phyloP scores from a whole-genome alignment of 2,797 vertebrate species.

The Borostomias antarcticus region DNA sequence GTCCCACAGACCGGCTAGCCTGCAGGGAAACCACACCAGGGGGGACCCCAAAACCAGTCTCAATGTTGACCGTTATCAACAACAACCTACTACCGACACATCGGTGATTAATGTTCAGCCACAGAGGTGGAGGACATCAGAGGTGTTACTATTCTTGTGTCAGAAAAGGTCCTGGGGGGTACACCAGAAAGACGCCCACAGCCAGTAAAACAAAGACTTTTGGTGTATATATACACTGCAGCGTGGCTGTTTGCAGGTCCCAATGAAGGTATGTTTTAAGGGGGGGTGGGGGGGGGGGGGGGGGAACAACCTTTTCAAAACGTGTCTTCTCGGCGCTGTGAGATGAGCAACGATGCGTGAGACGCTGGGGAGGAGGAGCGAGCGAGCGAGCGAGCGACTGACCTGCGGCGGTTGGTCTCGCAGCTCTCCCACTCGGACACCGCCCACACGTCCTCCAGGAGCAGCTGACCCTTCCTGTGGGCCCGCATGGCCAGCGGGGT shows the following conservation, averaged over 20 bases:
- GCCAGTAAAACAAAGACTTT: too few species aligned
- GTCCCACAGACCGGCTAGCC: slow-evolving; percentile 88
- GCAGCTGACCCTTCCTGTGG: slow-evolving; percentile 86
- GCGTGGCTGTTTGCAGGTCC: too few species aligned
- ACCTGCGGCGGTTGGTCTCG: slow-evolving; percentile 88
- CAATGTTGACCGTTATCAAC: too few species aligned
- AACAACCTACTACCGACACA: background rate
- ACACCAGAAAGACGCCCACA: too few species aligned
- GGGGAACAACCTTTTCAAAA: too few species aligned
- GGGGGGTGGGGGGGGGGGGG: too few species aligned
- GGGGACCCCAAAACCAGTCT: background rate
- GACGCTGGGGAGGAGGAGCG: too few species aligned
- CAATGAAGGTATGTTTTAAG: too few species aligned
- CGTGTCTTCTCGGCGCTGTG: background rate
- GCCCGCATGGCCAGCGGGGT: slow-evolving; percentile 81
- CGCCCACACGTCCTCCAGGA: slow-evolving; percentile 86
- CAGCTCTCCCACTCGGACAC: slow-evolving; percentile 87
- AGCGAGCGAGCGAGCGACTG: too few species aligned
- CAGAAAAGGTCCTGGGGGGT: background rate
- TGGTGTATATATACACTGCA: too few species aligned
- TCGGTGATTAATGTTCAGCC: background rate
- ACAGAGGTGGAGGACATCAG: background rate
- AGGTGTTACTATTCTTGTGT: background rate
- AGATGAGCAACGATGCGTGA: background rate
- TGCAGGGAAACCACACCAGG: slow-evolving; percentile 47